Conservation (phyloP, 2,113 vertebrate species). For the Xyrauchen texanus region DNA sequence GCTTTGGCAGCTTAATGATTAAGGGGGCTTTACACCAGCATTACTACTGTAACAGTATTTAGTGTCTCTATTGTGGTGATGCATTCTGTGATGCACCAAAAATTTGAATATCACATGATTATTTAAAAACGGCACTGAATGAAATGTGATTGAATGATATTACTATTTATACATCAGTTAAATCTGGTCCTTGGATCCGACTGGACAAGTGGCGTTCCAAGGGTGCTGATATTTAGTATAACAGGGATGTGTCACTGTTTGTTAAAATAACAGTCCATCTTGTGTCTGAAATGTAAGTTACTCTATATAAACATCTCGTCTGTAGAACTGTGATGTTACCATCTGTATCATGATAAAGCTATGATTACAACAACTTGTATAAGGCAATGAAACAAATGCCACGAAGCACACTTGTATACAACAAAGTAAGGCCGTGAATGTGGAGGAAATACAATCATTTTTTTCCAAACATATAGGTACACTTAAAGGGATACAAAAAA, state of each 20-base stretch:
- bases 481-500: constrained; percentile 72
- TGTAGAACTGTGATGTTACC: not conserved
- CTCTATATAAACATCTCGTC: too few species aligned
- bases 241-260: too few species aligned
- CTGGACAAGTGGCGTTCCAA: too few species aligned
- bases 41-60: constrained; percentile 60
- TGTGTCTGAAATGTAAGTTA: too few species aligned
- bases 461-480: constrained; percentile 73
- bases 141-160: constrained; percentile 23
- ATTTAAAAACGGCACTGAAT: not conserved
- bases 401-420: constrained; percentile 69
- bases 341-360: constrained; percentile 61
- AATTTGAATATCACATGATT: not conserved
- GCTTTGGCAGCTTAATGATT: constrained; percentile 75
- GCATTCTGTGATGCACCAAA: constrained; percentile 13
- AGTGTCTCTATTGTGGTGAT: constrained; percentile 48
- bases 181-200: too few species aligned
- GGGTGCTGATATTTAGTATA: too few species aligned
- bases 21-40: constrained; percentile 56
- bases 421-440: constrained; percentile 76
- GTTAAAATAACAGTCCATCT: too few species aligned
- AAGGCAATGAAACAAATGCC: constrained; percentile 67
- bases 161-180: too few species aligned
- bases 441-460: constrained; percentile 70
- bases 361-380: constrained; percentile 66